Evolutionary conservation across 2,888 invertebrate genomes (phyloP), one percentile per base, ranked within the genome.

Genomic region (Xylophagus ater): DNA sequence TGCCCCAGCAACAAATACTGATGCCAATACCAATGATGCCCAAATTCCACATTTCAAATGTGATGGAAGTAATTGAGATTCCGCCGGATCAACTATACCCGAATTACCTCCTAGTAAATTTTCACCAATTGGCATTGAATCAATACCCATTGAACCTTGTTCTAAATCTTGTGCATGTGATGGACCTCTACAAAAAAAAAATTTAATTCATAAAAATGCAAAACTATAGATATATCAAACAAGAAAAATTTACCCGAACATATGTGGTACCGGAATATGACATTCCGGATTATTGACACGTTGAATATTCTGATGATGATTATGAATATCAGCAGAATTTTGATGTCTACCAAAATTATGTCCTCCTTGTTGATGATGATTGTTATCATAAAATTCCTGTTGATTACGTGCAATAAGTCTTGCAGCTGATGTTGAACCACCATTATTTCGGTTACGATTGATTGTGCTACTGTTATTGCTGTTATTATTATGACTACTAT

Each of bases 21-120:
- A 75, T 2, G 77, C 75, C 31, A 83, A 58, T 10, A 76, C 76
- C 50, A 83, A 73, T 1, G 80, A 78, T 25, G 79, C 76, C 66
- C 81, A 78, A 66, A 83, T 74, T 37, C 76, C 78, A 54, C 75
- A 78, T 61, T 78, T 78, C 33, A 78, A 61, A 47, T 76, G 75
- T 12, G 73, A 69, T 9, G 71, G 72, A 57, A 73, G 66, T 55
- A 71, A 57, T 31, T 69, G 69, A 6, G 44, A 36, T 14, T 51
- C 50, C 13, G 42, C 21, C 3, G 42, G 20, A 26, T 45, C 45
- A 7, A 33, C 36, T 8, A 34, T 26, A 23, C 18, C 37, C 4
- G 29, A 19, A 17, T 40, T 36, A 15, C 26, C 21, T 4, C 20
- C 8, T 4, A 21, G 15, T 31, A 38, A 43, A 33, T 47, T 42